Evolutionary conservation across 2,888 invertebrate species (phyloP), one percentile per base, ranked within the genome.

Genomic region (Colletes collaris): DNA sequence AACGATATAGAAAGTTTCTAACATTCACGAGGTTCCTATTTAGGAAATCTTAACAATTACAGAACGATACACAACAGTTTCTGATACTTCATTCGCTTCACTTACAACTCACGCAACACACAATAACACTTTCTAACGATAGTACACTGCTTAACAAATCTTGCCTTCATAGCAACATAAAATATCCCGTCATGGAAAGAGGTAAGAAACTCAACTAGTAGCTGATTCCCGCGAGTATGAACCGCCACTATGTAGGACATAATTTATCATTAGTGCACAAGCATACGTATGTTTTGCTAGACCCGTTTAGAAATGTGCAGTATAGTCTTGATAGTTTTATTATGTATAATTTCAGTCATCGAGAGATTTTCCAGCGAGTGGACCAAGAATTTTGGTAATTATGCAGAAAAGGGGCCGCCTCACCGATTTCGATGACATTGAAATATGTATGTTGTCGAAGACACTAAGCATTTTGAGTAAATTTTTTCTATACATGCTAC

Each of bases 191-290:
- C 65, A 63, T 63, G 79, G 79, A 80, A 40, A 59, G 65, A 80
- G 79, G 79, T 80, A 80, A 80, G 79, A 77, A 10, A 59, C 50
- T 55, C 59, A 68, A 77, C 65, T 69, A 69, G 68, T 80, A 80
- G 79, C 53, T 77, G 77, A 66, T 65, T 50, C 64, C 40, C 78
- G 62, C 80, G 73, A 70, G 73, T 80, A 78, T 78, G 80, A 70
- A 62, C 46, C 78, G 69, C 63, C 80, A 80, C 80, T 49, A 53
- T 4, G 80, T 80, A 80, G 78, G 73, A 63, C 66, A 65, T 67
- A 66, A 67, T 56, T 80, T 69, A 50, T 52, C 78, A 78, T 76
- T 80, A 80, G 73, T 80, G 78, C 80, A 80, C 80, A 66, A 73
- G 63, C 78, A 73, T 78, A 69, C 55, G 69, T 80, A 78, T 70